Evolutionary conservation across 2,888 invertebrate genomes (phyloP), one percentile per base, ranked within the genome.

Genomic region (Drosophila pseudotalamancana): DNA sequence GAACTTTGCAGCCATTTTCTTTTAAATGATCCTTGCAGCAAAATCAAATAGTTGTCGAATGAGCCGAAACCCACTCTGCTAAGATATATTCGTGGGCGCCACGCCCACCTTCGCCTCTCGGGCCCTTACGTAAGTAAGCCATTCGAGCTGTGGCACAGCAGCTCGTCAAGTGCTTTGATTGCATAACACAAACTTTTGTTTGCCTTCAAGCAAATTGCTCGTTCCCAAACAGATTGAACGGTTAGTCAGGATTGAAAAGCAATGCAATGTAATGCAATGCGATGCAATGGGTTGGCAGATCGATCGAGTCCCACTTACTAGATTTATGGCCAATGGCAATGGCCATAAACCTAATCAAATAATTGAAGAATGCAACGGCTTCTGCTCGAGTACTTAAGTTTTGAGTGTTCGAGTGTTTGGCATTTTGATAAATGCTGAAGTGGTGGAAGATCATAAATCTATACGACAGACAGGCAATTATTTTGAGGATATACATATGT

Each of bases 251-350:
- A 50, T 55, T 45, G 45, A 46, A 43, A 50, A 61, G 62, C 5
- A n/a, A 29, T 29, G n/a, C n/a, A 5, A 14, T 25, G 6, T 6
- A 6, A 25, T 42, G 6, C 14, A 4, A 14, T 42, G 6, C 14
- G 4, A 14, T 19, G 23, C 4, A 1, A 27, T 42, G 27, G 18
- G 1, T 23, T 14, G 39, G 39, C 39, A 39, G 4, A 21, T 9
- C n/a, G n/a, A 14, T 40, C 12, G 11, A 40, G 67, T 57, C 62
- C 57, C 59, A 67, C 43, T 56, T 43, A 40, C 62, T 57, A 63
- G 75, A 81, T 78, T 81, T 81, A 81, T 81, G 61, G 61, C 77
- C 71, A 53, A 42, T n/a, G 45, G 39, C 60, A 60, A 46, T 49
- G 42, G 66, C 35, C 64, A 60, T 54, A 55, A 67, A 37, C 65